Evolutionary conservation across 2,797 vertebrate genomes (phyloP), one percentile per base, ranked within the genome.

Genomic region (Sebastolobus altivelis): DNA sequence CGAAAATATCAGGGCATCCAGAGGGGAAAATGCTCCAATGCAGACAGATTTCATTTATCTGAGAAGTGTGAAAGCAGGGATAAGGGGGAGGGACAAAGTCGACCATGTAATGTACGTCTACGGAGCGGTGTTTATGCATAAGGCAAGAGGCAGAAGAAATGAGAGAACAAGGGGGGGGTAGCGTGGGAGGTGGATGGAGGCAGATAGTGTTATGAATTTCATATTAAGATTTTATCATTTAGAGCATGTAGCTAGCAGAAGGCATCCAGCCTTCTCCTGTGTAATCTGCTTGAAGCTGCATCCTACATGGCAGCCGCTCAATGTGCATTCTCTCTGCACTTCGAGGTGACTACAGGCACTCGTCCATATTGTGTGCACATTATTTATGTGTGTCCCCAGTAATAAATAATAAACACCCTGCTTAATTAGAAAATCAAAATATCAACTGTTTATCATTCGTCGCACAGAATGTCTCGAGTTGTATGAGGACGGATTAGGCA

Each of bases 161-260:
- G 68, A 86, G 77, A 83, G 75, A 87, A 87, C 75, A 77, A 74
- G 84, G 58, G 81, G 49, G 81, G 81, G 79, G 79, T 31, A 68
- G 87, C 25, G 79, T 85, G 88, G 88, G 87, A 86, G 83, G 87
- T 81, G 89, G 89, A 92, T 90, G 83, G 87, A 84, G 85, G 86
- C 83, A 86, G 92, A 93, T 92, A 91, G 89, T 86, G 88, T 90
- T 90, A 86, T 94, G 89, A 92, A 93, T 93, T 91, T 93, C 89
- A 91, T 89, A 93, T 91, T 92, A 91, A 91, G 90, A 92, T 92
- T 87, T 89, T 91, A 91, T 93, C 88, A 90, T 91, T 94, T 88
- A 87, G 89, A 86, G 84, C 85, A 78, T 93, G 92, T 87, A 89
- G 87, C 86, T 89, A 90, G 92, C 93, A 92, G 79, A 90, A 90